Evolutionary conservation across 2,888 invertebrate genomes (phyloP), one percentile per base, ranked within the genome.

Genomic region (Sussaba pulchella): DNA sequence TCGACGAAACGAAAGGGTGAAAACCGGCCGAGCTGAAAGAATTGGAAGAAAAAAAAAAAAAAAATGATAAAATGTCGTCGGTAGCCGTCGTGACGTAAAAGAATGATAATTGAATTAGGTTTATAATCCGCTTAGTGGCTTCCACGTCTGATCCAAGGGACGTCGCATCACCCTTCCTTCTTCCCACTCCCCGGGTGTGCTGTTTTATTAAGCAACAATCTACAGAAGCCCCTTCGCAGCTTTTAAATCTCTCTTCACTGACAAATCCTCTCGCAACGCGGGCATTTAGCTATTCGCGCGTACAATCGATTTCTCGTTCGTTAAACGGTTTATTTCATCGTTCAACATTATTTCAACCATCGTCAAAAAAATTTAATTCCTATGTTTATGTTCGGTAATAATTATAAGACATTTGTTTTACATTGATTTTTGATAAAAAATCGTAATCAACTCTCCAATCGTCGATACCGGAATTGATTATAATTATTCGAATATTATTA

Each of bases 101-200:
- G 87, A 85, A 85, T 84, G 84, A 84, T 89, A 90, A 89, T 89
- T 87, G 85, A 89, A 88, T 90, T 89, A 89, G 85, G 84, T 85
- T 86, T 87, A 87, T 88, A 90, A 90, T 90, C 88, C 87, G 84
- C 87, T 90, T 89, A 90, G 88, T 83, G 85, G 85, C 82, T 87
- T 86, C 63, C n/a, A 24, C 85, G 86, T 86, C 85, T 85, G 82
- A 72, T 81, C 81, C 80, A 79, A 74, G 78, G 63, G 74, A 77
- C 50, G 78, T n/a, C 31, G 43, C 69, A 59, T 26, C 75, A 82
- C 84, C 82, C 82, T 82, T 10, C 80, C 82, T n/a, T 10, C 43
- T 43, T 43, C 43, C 63, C 24, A 21, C 78, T 83, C 84, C 82
- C 82, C 83, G 4, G 4, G 2, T 19, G 81, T 81, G 75, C 86